Evolutionary conservation across 2,888 invertebrate genomes (phyloP), one percentile per base, ranked within the genome.

Genomic region (Platyscelio sp.): DNA sequence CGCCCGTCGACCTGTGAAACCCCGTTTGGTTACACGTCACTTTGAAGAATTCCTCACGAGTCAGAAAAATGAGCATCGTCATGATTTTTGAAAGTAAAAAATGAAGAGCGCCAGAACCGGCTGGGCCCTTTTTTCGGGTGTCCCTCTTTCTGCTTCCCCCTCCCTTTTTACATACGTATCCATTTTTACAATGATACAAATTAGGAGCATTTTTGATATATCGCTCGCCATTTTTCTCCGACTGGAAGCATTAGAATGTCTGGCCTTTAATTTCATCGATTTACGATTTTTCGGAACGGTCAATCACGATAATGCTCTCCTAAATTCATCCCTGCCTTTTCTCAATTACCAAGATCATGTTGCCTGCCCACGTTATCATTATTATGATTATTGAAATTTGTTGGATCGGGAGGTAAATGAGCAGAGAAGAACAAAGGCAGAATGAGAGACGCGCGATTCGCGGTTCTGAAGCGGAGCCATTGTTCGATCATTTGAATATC

Each of bases 71-170:
- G 93, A 93, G 93, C 93, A 93, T 92, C 93, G 93, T 93, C 93
- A 93, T 93, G 93, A 93, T 93, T 93, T 93, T 93, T 93, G 93
- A 93, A 93, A 93, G 93, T 93, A 93, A 93, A 93, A 93, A 93
- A 93, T 93, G 92, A 93, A 92, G 91, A 93, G 77, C 83, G 77
- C 60, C 76, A 33, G 58, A 77, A 74, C 77, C 84, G 82, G 79
- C 82, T 74, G 81, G 72, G 68, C 83, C 83, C 76, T 85, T 85
- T 86, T 79, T 84, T 65, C 43, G 67, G 27, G 15, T 43, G 26
- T 46, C 49, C 63, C 27, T 15, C 33, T 20, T 22, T 63, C 75
- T 67, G 67, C 79, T 80, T 65, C 56, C 71, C 54, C 56, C 11
- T 22, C 79, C 70, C 43, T 22, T 58, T 61, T 49, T 77, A 68